Conservation (phyloP, 2,797 vertebrate genomes). For the Glyptemys insculpta region DNA sequence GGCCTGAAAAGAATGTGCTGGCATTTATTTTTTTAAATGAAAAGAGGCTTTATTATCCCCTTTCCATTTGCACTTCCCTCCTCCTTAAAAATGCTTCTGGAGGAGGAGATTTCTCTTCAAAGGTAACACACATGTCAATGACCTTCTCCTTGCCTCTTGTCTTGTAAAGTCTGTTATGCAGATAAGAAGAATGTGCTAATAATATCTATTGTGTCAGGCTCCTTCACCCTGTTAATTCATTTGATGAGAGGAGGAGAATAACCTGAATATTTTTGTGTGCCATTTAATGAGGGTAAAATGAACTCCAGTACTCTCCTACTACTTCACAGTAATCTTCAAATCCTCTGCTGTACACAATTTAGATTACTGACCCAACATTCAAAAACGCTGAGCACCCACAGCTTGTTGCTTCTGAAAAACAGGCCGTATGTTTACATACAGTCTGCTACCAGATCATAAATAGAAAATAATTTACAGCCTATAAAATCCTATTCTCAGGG, state of each 20-base stretch:
- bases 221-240: neutral
- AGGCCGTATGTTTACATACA: neutral
- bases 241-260: neutral
- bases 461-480: neutral
- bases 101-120: neutral
- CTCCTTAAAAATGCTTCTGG: neutral
- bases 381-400: constrained; percentile 1
- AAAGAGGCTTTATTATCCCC: constrained; percentile 1
- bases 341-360: neutral
- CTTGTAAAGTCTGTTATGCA: neutral
- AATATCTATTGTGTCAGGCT: neutral
- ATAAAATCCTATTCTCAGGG: neutral
- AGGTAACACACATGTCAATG: neutral
- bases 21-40: neutral
- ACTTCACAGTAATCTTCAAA: constrained; percentile 1
- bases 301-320: constrained; percentile 15
- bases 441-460: neutral
- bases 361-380: constrained; percentile 1
- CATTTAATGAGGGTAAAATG: constrained; percentile 25
- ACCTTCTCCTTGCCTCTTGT: constrained; percentile 5
- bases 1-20: neutral
- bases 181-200: neutral
- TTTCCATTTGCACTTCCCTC: neutral
- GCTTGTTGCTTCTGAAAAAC: neutral
- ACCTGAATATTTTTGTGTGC: accelerated